These are phyloP conservation scores for Alcedo quadribrachys DNA, from an alignment of 2,797 vertebrate species.

Conservation along the genomic window DNA sequence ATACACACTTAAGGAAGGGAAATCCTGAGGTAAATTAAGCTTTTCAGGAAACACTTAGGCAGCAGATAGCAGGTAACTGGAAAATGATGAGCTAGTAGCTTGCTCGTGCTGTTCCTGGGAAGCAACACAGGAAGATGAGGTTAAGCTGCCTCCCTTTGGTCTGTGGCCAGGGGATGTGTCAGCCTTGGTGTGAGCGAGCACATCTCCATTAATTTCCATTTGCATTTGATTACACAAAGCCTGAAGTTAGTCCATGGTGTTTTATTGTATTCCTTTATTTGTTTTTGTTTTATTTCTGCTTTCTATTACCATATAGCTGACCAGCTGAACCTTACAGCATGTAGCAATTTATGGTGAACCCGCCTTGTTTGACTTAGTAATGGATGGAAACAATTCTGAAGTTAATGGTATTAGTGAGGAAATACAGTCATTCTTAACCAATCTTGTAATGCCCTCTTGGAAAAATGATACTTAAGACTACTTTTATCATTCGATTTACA, in stretches of 20 bases:
- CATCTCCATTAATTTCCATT: not conserved
- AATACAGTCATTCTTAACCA: conserved; percentile 68
- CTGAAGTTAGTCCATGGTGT: not conserved
- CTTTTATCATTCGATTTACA: conserved; percentile 70
- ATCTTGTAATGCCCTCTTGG: conserved; percentile 55
- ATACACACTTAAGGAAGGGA: not conserved
- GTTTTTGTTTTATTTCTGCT: conserved; percentile 12
- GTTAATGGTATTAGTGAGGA: conserved; percentile 68
- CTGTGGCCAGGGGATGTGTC: not conserved
- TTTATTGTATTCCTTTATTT: conserved; percentile 31
- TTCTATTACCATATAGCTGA: conserved; percentile 8
- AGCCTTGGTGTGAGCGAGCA: not conserved
- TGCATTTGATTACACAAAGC: not conserved
- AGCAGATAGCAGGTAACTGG: not conserved
- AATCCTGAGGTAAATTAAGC: not conserved
- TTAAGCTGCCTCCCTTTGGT: not conserved
- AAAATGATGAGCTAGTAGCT: not conserved
- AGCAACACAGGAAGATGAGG: not conserved
- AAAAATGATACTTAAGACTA: conserved; percentile 64
- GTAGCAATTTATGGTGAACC: conserved; percentile 19
- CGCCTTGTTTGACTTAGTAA: conserved; percentile 19
- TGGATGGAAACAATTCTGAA: conserved; percentile 63
- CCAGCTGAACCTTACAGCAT: not conserved
- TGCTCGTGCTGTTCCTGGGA: not conserved
- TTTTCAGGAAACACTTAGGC: not conserved